Evolutionary conservation across 1,140 invertebrate species (phyloP).

Genomic region (Drosophila subpulchrella): DNA sequence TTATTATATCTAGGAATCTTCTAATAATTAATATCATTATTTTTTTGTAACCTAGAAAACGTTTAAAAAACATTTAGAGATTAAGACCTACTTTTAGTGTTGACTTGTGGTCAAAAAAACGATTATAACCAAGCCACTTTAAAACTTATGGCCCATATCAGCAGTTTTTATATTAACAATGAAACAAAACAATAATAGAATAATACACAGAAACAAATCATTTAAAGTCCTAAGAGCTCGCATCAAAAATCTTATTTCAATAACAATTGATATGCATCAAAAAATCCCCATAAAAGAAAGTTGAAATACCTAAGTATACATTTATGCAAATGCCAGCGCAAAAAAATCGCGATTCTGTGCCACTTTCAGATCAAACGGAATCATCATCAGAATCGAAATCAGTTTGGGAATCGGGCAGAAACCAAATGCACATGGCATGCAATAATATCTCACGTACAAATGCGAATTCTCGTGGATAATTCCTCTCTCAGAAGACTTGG

Average conservation of each 20-base stretch:
- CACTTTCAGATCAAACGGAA: slow-evolving; percentile 47
- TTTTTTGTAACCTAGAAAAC: no score
- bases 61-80: no score
- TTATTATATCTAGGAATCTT: no score
- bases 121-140: no score
- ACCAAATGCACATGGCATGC: slow-evolving; percentile 33
- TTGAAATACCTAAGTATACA: slow-evolving; percentile 17
- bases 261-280: slow-evolving; percentile 33
- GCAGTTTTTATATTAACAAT: no score
- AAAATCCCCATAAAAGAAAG: slow-evolving; percentile 13
- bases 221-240: neutral
- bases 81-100: no score
- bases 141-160: no score
- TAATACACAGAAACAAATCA: neutral
- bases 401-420: slow-evolving; percentile 28
- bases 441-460: slow-evolving; percentile 46
- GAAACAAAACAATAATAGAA: no score
- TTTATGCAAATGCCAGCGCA: slow-evolving; percentile 26
- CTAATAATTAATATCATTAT: no score
- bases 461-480: slow-evolving; percentile 31
- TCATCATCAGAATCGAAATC: slow-evolving; percentile 42
- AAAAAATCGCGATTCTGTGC: slow-evolving; percentile 28
- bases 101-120: no score
- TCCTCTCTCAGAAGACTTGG: slow-evolving; percentile 8
- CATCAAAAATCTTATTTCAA: neutral